Conservation (phyloP, 2,797 vertebrate genomes). For the Malacoraja senta region DNA sequence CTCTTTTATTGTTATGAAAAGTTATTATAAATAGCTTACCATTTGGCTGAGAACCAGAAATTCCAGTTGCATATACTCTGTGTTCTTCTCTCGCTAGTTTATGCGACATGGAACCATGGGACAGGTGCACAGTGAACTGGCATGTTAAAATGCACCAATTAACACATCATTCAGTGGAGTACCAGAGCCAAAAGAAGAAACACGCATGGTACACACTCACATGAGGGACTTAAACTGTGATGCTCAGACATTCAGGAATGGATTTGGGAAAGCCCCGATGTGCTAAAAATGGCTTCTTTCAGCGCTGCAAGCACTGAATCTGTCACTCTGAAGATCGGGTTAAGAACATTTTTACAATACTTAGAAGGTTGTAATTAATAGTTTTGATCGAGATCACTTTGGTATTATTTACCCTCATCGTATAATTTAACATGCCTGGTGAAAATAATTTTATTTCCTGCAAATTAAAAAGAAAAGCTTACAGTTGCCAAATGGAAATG, state of each 20-base stretch:
- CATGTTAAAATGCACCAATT: slow-evolving; percentile 3
- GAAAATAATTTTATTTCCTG: background rate
- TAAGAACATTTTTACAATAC: too few relatives aligned
- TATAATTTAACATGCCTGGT: background rate
- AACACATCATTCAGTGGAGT: background rate
- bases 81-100: too few relatives aligned
- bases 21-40: slow-evolving; percentile 15
- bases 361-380: background rate
- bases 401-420: background rate
- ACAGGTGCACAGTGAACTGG: background rate
- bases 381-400: background rate
- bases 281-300: too few relatives aligned
- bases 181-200: too few relatives aligned
- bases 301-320: too few relatives aligned
- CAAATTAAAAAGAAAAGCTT: background rate
- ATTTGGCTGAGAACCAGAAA: slow-evolving; percentile 15
- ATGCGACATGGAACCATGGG: background rate
- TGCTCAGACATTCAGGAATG: too few relatives aligned
- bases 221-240: too few relatives aligned
- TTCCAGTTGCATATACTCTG: slow-evolving; percentile 1
- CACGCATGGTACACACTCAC: too few relatives aligned
- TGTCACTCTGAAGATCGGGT: too few relatives aligned
- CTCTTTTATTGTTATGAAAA: slow-evolving; percentile 23
- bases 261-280: too few relatives aligned
- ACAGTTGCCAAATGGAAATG: background rate